Base-by-base conservation (phyloP, 2,888 invertebrate species). In the Netelia fuscicornis region DNA sequence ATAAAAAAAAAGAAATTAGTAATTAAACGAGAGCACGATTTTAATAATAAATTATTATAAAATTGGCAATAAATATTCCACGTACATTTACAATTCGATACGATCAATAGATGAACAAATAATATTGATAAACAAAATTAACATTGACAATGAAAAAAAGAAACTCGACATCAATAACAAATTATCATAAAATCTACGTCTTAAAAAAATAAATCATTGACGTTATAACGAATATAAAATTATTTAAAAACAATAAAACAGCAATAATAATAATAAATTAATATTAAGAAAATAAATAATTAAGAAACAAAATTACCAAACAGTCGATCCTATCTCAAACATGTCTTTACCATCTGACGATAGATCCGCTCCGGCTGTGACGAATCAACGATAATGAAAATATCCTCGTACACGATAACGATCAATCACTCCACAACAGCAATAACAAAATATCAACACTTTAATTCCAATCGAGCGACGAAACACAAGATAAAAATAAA, bases 301-400 rank as follows among this genome's bases (percentile, higher is more conserved):
- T 65, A 62, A 71, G 83, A 85, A 74, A 75, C 10, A 65, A 72
- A 72, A 87, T 86, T 86, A 84, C 84, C 87, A 30, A 84, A 86
- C 72, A 58, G 70, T 62, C 68, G 67, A 80, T 85, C 86, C 86
- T 85, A 86, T 67, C 68, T 80, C 67, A 84, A 86, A 87, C 84
- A 84, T 79, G 81, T 86, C 87, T 86, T 86, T 86, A 87, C 86
- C 87, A 86, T 86, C 83, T 79, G 84, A 68, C 67, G 86, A 86
- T 84, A 83, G 70, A 60, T 75, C 48, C 62, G 56, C 74, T 62
- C 56, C 44, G 9, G 25, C 64, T 17, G 58, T 25, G 58, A 52
- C 20, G 70, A 71, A 30, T 54, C 42, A 74, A 48, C 70, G 17
- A 65, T 65, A 54, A 68, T 8, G 30, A 71, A 17, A 23, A 52